Evolutionary conservation across 2,888 invertebrate species (phyloP), one percentile per base, ranked within the genome.

Genomic region (Apamea anceps): DNA sequence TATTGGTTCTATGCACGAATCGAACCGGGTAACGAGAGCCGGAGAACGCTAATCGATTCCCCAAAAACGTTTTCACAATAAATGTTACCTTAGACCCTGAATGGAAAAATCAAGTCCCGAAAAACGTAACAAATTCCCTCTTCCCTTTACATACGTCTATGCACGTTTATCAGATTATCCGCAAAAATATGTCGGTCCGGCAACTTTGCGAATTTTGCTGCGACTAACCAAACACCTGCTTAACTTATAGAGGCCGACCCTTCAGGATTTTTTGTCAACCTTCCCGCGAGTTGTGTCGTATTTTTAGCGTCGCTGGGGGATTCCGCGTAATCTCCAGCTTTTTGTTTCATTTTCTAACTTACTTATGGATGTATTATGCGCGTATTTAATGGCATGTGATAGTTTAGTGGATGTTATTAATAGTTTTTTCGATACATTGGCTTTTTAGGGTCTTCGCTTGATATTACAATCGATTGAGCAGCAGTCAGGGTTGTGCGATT

Each of bases 161-260:
- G 75, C 78, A 72, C 74, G 84, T 76, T 80, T 88, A 88, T 88
- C 80, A 88, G 87, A 88, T 88, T 88, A 88, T 88, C 83, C 87
- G 76, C 68, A 76, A 54, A 84, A 88, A 81, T 85, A 85, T 88
- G 84, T 84, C 77, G 87, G 80, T 80, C 79, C 79, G 70, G 78
- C 60, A 86, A 84, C 60, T 65, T 77, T 21, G 84, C 77, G 72
- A 88, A 84, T 88, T 87, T 85, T 80, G 77, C 79, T 63, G 80
- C 73, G 72, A 85, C 87, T 88, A 87, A 80, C 81, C 85, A 88
- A 87, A 88, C 88, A 88, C 89, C 88, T 88, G 87, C 70, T 81
- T 85, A 88, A 84, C 81, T 87, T 88, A 88, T 85, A 73, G 77
- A 68, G 60, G 80, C 70, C 82, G 89, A 87, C 87, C 90, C 79